Conservation (phyloP, 2,888 invertebrate species). For the Theretra japonica region DNA sequence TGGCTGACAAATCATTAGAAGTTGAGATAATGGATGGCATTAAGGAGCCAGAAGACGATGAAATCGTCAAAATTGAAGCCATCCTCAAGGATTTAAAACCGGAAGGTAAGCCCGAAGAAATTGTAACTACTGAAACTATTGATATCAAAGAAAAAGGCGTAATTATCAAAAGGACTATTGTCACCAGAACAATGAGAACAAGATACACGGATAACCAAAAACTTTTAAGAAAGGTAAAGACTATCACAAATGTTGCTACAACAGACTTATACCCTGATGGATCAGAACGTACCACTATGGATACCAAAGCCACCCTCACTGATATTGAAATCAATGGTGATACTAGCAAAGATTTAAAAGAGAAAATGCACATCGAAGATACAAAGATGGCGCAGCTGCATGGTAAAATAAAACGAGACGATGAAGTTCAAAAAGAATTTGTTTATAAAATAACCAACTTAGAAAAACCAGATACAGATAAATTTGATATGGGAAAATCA, state of each 20-base stretch:
- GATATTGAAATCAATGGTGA: background rate
- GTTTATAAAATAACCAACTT: too few species aligned
- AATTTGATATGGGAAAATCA: too few species aligned
- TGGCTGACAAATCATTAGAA: conserved; percentile 59
- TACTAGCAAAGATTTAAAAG: background rate
- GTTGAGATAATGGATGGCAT: conserved; percentile 24
- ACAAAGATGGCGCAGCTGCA: too few species aligned
- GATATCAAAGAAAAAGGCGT: conserved; percentile 40
- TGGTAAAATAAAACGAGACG: too few species aligned
- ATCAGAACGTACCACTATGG: conserved; percentile 39
- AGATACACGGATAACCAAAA: conserved; percentile 51
- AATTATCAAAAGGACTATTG: conserved; percentile 47
- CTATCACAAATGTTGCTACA: conserved; percentile 48
- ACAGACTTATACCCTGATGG: conserved; percentile 68
- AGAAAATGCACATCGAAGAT: conserved; percentile 29
- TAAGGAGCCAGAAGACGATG: conserved; percentile 9
- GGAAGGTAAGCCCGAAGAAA: conserved; percentile 31
- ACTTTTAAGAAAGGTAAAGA: conserved; percentile 29
- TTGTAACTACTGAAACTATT: conserved; percentile 1
- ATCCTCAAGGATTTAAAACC: conserved; percentile 43
- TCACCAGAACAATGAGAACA: conserved; percentile 50
- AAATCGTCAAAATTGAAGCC: conserved; percentile 33
- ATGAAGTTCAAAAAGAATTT: too few species aligned
- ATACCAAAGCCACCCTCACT: background rate
- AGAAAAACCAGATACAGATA: too few species aligned